Evolutionary conservation across 1,140 invertebrate species (phyloP), one percentile per base, ranked within the genome.

Genomic region (Zaprionus gabonicus): DNA sequence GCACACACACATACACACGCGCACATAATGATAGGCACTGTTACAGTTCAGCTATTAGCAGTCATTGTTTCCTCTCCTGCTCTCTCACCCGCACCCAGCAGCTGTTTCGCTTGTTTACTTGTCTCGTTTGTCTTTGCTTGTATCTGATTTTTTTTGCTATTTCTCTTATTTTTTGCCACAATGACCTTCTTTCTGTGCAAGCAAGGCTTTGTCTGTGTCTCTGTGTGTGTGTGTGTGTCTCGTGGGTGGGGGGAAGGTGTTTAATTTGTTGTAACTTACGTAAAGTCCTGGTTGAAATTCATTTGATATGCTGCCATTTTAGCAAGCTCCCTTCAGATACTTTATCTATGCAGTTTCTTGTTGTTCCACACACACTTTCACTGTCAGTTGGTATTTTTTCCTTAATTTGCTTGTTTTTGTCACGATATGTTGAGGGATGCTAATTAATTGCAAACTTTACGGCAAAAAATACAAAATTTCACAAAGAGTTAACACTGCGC

Each of bases 281-380:
- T 92, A 92, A 92, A 92, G 69, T 92, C 91, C 80, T 92, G 91
- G 75, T 92, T 92, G 68, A 92, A 92, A 88, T 92, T 92, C 82
- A 92, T 83, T 72, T 90, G 82, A 91, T 92, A 92, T 80, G 70
- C 72, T 74, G 77, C 72, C 86, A 91, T 91, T 76, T 67, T 71
- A 67, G 34, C 55, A 81, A 65, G 73, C 71, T 75, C 17, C 44
- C 31, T 68, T 75, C 55, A 67, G 66, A 53, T 81, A 64, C 53
- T 82, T 57, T 76, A 56, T 79, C 66, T 56, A 70, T 68, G 17
- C 41, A 46, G 63, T 70, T 73, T 53, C 46, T 71, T 71, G 7
- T 31, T 59, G 28, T 68, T 68, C 17, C 57, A 59, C 71, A 59
- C 70, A 77, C 84, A 87, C 83, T 86, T 86, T 86, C 84, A 86